A percentile compares a stretch with the other conserved stretches of the same genome.
These are phyloP conservation scores for Xenopus laevis DNA, from an alignment of 2,113 vertebrate genomes.

Conservation along the genomic window DNA sequence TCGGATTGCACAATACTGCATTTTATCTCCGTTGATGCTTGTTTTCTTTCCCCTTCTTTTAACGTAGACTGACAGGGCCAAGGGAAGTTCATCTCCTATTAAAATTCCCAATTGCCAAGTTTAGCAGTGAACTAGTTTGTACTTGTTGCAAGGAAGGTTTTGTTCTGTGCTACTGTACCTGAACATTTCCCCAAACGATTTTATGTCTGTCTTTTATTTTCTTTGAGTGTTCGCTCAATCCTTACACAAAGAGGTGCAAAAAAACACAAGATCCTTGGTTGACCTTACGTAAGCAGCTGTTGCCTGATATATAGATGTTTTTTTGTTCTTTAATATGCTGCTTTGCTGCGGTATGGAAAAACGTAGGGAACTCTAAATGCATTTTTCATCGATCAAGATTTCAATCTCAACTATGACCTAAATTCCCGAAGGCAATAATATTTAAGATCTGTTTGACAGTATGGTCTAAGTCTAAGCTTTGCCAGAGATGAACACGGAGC, in stretches of 20 bases:
- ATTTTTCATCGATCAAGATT: conserved; percentile 14
- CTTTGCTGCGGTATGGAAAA: background rate
- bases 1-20: background rate
- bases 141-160: conserved; percentile 28
- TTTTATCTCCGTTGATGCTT: background rate
- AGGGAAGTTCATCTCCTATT: conserved; percentile 19
- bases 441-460: background rate
- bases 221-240: conserved; percentile 20
- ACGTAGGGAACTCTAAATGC: background rate
- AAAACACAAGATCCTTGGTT: conserved; percentile 15
- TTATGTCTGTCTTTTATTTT: conserved; percentile 17
- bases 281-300: conserved; percentile 9
- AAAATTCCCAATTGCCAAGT: conserved; percentile 17
- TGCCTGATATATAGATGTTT: conserved; percentile 2
- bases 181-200: conserved; percentile 16
- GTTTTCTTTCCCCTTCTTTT: conserved; percentile 13
- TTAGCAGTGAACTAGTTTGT: conserved; percentile 6
- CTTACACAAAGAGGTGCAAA: conserved; percentile 8
- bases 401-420: background rate
- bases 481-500: no score
- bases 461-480: no score
- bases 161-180: conserved; percentile 32
- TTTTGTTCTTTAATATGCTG: conserved; percentile 1
- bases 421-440: no score
- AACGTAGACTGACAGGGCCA: conserved; percentile 32